phyloP scores from a whole-genome alignment of 2,888 invertebrate genomes.

The Sesia apiformis region DNA sequence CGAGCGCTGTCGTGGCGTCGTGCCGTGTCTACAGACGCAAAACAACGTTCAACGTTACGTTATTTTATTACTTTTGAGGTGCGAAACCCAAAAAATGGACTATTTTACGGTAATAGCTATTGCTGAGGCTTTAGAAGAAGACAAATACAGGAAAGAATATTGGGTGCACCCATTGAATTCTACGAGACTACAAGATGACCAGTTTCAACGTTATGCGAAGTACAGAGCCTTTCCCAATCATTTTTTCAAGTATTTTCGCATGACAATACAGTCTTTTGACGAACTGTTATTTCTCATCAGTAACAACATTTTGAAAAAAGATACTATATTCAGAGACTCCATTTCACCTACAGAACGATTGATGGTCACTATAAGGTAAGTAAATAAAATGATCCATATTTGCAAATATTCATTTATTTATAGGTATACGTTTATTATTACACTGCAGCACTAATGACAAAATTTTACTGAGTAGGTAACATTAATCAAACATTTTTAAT shows the following conservation, averaged over 20 bases:
- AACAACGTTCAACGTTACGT: too few relatives aligned
- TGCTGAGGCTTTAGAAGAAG: too few relatives aligned
- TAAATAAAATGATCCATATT: slow-evolving; percentile 5
- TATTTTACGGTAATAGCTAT: too few relatives aligned
- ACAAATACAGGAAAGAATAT: too few relatives aligned
- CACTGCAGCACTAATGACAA: not conserved
- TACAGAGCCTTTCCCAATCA: not conserved
- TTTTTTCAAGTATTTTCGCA: not conserved
- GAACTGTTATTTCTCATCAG: not conserved
- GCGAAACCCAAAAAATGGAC: too few relatives aligned
- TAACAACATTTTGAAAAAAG: not conserved
- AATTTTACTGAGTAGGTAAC: not conserved
- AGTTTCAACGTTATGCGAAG: not conserved
- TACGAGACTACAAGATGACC: too few relatives aligned
- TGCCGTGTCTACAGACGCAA: too few relatives aligned
- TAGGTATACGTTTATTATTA: slow-evolving; percentile 3
- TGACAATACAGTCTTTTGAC: not conserved
- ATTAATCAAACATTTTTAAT: slow-evolving; percentile 1
- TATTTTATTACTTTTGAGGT: too few relatives aligned
- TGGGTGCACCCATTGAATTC: too few relatives aligned
- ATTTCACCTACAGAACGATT: slow-evolving; percentile 3
- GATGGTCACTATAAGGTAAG: slow-evolving; percentile 4
- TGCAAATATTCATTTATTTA: slow-evolving; percentile 4
- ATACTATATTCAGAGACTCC: slow-evolving; percentile 1
- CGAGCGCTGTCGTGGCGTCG: not conserved